Evolutionary conservation across 2,797 vertebrate species (phyloP), one percentile per base, ranked within the genome.

Genomic region (Cynopterus sphinx): DNA sequence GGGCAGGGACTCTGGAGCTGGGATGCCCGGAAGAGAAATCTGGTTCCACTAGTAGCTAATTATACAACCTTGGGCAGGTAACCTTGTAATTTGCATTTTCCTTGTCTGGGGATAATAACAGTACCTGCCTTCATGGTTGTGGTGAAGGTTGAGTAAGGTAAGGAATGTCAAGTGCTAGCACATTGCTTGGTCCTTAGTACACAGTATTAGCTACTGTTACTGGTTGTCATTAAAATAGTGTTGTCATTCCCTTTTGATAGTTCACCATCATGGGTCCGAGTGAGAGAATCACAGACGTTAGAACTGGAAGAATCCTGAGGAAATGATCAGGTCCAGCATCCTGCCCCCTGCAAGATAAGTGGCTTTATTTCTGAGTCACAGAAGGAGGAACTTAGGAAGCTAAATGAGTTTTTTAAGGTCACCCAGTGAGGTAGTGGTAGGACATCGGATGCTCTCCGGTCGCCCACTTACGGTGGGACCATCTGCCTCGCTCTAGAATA

Each of bases 261-360:
- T 91, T 74, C 82, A 36, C 55, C 63, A 55, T 86, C 11, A 3
- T n/a, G 28, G 83, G 22, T 90, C 49, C 68, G 41, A 70, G 33
- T 83, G 33, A 94, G 28, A 61, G 41, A 89, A 33, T 78, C 43
- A 36, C 57, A 12, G 51, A 43, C 73, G 28, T 53, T 68, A 70
- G 49, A 95, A 84, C 28, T 55, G 28, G 87, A 87, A 71, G 36
- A 95, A 68, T 92, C 33, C 55, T 43, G 49, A 78, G 70, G 57
- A 83, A 59, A 87, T 39, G 9, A 59, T 61, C 39, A 65, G 71
- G 41, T 51, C 2, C 3, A 61, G 33, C 49, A 82, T 33, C 26
- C 51, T 78, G 68, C 49, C 55, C 15, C 16, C 26, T 86, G 22
- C 17, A 31, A 53, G 13, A 6, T 19, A 13, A 91, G 26, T 49